These are phyloP conservation scores for Bufo bufo DNA, from an alignment of 2,113 vertebrate genomes.

Conservation along the genomic window DNA sequence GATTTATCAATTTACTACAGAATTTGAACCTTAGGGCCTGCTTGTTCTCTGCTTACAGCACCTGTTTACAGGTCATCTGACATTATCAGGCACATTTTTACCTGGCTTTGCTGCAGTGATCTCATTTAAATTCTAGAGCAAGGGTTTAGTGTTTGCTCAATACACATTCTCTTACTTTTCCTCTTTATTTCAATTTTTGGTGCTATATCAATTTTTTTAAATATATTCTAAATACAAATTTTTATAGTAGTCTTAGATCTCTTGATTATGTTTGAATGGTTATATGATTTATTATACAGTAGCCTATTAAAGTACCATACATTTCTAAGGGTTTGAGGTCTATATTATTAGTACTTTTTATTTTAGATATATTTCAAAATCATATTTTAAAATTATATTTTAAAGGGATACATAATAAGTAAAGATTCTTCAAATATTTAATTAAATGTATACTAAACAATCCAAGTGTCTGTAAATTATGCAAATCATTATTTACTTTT, in stretches of 20 bases:
- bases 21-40: constrained; percentile 2
- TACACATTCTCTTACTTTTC: not conserved
- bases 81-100: not conserved
- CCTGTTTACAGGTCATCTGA: not conserved
- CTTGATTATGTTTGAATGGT: not conserved
- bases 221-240: not conserved
- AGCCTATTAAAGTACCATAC: not conserved
- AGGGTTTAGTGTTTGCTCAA: not conserved
- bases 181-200: not conserved
- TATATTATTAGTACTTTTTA: no score
- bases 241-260: not conserved
- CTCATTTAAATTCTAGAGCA: not conserved
- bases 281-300: not conserved
- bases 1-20: constrained; percentile 19
- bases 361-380: no score
- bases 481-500: not conserved
- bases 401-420: no score
- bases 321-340: no score
- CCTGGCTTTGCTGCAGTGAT: not conserved
- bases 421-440: no score
- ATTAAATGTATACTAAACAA: not conserved
- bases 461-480: not conserved
- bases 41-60: not conserved
- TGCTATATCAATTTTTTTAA: not conserved
- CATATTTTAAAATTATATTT: no score